Base-by-base conservation (phyloP, 2,888 invertebrate species). In the Danaus chrysippus region DNA sequence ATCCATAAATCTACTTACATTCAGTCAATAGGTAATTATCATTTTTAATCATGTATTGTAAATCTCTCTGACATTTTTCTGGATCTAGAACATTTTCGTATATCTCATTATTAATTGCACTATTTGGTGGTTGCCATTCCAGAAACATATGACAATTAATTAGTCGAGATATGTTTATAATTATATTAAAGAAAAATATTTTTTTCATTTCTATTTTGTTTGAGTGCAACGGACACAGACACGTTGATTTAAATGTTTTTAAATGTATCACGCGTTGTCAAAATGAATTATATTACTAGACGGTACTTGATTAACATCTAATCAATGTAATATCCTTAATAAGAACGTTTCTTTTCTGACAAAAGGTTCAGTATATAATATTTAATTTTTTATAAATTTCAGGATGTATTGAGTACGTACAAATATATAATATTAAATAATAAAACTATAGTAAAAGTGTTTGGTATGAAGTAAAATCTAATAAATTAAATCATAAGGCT, bases 51-150 rank as follows among this genome's bases (percentile, higher is more conserved):
- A 86, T 72, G 63, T 77, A 78, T 2, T 62, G 58, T 13, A 86
- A 66, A 66, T 87, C 86, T 41, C 75, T 66, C n/a, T 72, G 64
- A 70, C 86, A 87, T 44, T 80, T 53, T 46, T 77, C 74, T 11
- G 74, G 62, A 71, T 87, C 75, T 19, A 86, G 64, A 10, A 78
- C 83, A 61, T 75, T 70, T 67, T 81, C 73, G 68, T 76, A 84
- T 44, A 84, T 70, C 62, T 76, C 72, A 54, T 67, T 67, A 68
- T 85, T 77, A 58, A 84, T 77, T 3, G 70, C 49, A 49, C 49
- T 49, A 17, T 49, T 49, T 11, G 49, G 49, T 11, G 49, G 49
- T 10, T 49, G 17, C 49, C 49, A 49, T 10, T 49, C 49, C 10
- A 49, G 17, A 17, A 49, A 49, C 17, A 49, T 17, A 49, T 49